phyloP scores from a whole-genome alignment of 2,797 vertebrate genomes.

The Tragelaphus oryx region DNA sequence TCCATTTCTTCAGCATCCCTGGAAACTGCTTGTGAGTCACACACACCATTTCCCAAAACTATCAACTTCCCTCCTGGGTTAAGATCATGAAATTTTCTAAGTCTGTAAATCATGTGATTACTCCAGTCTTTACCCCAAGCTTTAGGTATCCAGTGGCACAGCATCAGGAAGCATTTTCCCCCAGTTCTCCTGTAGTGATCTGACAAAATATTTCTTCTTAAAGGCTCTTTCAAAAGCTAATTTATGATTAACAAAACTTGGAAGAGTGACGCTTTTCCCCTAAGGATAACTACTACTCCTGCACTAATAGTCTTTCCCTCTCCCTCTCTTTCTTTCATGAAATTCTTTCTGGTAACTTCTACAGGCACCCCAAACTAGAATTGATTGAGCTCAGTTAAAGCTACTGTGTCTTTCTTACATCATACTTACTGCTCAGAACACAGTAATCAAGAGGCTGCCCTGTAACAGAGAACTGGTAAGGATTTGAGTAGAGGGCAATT shows the following conservation, averaged over 20 bases:
- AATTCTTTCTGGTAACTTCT: not conserved
- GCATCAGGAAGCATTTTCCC: not conserved
- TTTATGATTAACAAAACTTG: not conserved
- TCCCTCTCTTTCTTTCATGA: not conserved
- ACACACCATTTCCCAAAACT: not conserved
- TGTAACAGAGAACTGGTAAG: not conserved
- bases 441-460: not conserved
- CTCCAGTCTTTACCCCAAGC: not conserved
- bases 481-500: not conserved
- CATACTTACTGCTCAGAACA: not conserved
- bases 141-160: not conserved
- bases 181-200: not conserved
- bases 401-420: not conserved
- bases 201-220: not conserved
- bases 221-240: not conserved
- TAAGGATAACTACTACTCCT: not conserved
- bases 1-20: not conserved
- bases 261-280: not conserved
- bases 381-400: not conserved
- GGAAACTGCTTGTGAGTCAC: not conserved
- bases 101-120: not conserved
- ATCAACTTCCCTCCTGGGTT: not conserved
- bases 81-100: not conserved
- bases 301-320: not conserved
- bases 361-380: not conserved